Conservation (phyloP, 2,888 invertebrate genomes). For the Sussaba pulchella region DNA sequence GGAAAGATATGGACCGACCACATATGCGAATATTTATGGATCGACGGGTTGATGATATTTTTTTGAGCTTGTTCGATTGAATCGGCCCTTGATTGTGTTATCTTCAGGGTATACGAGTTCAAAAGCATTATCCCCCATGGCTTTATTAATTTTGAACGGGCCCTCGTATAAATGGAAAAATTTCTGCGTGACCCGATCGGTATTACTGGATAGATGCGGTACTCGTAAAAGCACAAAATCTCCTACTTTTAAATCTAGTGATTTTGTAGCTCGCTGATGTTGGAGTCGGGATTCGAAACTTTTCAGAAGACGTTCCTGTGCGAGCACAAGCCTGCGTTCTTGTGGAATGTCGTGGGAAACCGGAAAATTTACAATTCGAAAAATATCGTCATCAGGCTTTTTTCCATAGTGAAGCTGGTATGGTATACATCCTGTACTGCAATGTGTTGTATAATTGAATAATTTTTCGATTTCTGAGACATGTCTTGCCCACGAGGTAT, state of each 20-base stretch:
- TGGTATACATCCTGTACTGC: no score
- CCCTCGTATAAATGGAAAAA: constrained; percentile 43
- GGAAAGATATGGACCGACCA: no score
- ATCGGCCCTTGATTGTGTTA: background rate
- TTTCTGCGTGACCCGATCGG: constrained; percentile 24
- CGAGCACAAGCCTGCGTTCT: constrained; percentile 6
- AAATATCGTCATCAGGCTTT: background rate
- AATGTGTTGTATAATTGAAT: background rate
- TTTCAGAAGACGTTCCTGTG: background rate
- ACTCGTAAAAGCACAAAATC: constrained; percentile 18
- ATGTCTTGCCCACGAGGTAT: background rate
- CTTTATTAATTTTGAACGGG: constrained; percentile 12
- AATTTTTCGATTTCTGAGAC: background rate
- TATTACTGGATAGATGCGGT: constrained; percentile 28
- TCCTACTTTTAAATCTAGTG: background rate
- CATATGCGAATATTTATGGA: no score
- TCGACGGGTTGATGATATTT: no score
- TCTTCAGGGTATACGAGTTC: background rate
- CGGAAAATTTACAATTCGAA: background rate
- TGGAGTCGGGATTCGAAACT: background rate
- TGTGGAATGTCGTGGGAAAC: background rate
- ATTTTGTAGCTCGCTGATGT: background rate
- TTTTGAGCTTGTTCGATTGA: background rate
- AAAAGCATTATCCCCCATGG: constrained; percentile 9
- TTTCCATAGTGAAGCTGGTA: background rate